Conservation (phyloP, 2,113 vertebrate species). For the Opisthocomus hoazin region DNA sequence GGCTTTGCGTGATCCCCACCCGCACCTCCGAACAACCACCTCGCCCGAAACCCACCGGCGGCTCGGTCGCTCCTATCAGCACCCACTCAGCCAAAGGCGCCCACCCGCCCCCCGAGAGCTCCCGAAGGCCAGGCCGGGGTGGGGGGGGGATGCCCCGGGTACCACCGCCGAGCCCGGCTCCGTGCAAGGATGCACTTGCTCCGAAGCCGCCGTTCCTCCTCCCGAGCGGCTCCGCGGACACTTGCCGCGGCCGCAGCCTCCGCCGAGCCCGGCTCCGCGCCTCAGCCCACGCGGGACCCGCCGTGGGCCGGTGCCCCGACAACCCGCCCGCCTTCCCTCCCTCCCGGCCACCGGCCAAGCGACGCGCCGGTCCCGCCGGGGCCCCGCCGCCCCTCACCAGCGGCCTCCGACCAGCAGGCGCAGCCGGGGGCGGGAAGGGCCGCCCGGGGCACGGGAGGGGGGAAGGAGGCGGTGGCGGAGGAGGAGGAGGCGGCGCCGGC, state of each 20-base stretch:
- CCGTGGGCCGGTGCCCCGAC: neutral
- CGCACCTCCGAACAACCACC: neutral
- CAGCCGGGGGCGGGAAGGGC: neutral
- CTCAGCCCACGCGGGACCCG: neutral
- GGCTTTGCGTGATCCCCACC: neutral
- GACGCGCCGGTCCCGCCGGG: neutral
- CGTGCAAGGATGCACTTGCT: slow-evolving; percentile 30
- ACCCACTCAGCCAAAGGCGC: neutral
- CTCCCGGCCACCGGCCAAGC: neutral
- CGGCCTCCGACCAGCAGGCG: neutral
- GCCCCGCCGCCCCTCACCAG: neutral
- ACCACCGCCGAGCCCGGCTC: neutral
- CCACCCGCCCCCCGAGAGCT: too few species aligned
- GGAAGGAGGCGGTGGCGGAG: neutral
- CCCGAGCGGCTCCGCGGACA: neutral
- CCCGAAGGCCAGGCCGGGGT: too few species aligned
- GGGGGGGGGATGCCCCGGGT: neutral
- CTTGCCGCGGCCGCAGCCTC: neutral
- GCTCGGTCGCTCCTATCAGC: neutral
- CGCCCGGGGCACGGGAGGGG: neutral
- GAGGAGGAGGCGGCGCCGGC: neutral
- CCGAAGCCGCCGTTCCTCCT: neutral
- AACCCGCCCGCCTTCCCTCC: too few species aligned
- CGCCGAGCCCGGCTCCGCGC: neutral
- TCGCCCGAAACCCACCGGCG: neutral